A percentile compares a stretch with the other conserved stretches of the same genome.
Conservation (phyloP, 2,797 vertebrate genomes). For the Phoebastria nigripes region DNA sequence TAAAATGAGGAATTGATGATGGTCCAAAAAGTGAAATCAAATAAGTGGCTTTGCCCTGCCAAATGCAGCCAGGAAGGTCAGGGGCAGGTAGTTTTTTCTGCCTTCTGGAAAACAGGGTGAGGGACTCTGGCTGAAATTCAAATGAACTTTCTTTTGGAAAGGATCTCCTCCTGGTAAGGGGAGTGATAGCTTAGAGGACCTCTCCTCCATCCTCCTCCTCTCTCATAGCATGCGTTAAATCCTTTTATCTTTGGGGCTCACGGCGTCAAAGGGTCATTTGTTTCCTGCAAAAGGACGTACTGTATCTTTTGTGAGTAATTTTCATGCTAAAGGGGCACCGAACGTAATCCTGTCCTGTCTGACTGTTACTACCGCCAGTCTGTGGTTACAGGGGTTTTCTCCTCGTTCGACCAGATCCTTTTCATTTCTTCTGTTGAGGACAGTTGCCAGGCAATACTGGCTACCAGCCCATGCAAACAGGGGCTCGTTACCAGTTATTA, state of each 20-base stretch:
- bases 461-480: slow-evolving; percentile 1
- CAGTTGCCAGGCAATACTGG: not conserved
- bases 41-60: not conserved
- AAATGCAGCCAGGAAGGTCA: not conserved
- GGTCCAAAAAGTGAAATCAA: not conserved
- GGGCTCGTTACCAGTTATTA: not conserved
- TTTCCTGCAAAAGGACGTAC: not conserved
- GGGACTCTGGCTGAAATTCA: not conserved
- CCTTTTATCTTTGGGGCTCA: not conserved
- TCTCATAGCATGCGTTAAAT: not conserved
- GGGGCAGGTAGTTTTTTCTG: not conserved
- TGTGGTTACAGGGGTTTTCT: not conserved
- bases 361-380: not conserved
- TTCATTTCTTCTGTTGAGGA: not conserved
- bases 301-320: slow-evolving; percentile 14
- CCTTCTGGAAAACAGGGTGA: not conserved
- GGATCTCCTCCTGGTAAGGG: not conserved
- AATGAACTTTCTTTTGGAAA: not conserved
- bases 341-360: not conserved
- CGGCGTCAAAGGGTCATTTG: not conserved
- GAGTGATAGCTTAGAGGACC: not conserved
- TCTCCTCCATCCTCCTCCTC: not conserved
- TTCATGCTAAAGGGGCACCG: not conserved
- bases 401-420: not conserved
- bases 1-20: not conserved